Base-by-base conservation (phyloP, 1,140 invertebrate genomes). In the Anastrepha obliqua region DNA sequence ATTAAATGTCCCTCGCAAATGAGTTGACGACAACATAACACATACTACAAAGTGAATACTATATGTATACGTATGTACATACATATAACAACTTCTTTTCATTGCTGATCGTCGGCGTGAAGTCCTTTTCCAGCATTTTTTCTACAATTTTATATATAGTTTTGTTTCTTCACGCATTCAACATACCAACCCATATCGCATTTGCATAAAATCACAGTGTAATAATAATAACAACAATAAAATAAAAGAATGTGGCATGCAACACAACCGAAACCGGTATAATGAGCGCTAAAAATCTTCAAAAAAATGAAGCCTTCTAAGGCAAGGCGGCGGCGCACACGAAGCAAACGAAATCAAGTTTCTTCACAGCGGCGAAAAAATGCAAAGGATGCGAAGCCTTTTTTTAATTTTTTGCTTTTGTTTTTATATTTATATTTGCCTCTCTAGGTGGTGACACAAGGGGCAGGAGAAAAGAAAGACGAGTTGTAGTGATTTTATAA, bases 11-110 rank as follows among this genome's bases (percentile, higher is more conserved):
- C 6, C 74, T 51, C n/a, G 9, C 74, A 81, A 81, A 81, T 81
- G 74, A 81, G 74, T 58, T 81, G 74, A 81, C 74, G 74, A 81
- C 74, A 81, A 81, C 74, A 81, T 81, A 81, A 81, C 74, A 81
- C 74, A 81, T 58, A 81, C 74, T 20, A 81, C 47, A 81, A 81
- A 20, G 51, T 81, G 17, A 6, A 44, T 47, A 47, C 67, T 74
- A 55, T 29, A 29, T 29, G 29, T 29, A 29, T 29, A 29, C 51
- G 51, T 29, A 29, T 11, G 51, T 11, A 55, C 51, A 55, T 55
- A 55, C 51, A 55, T 29, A 29, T 29, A 29, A 29, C 51, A 8
- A 74, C 39, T 47, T 39, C 67, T 47, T 74, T 74, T 47, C 67
- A 42, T 39, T 17, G 11, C 13, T 74, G 67, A 11, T 67, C 51